Base-by-base conservation (phyloP, 2,797 vertebrate genomes). In the Remorina albescens region DNA sequence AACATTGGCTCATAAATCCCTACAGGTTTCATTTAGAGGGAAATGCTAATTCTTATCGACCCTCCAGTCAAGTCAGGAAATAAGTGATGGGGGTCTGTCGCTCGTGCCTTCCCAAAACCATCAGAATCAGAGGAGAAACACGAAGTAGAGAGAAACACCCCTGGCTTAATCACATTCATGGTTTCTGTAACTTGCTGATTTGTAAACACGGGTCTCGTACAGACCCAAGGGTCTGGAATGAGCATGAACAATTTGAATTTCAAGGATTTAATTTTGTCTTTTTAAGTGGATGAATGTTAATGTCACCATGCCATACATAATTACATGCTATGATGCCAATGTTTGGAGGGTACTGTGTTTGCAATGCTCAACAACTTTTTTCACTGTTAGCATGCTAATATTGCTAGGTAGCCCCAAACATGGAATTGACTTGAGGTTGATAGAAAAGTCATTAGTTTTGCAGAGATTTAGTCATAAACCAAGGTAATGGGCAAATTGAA, bases 31-130 rank as follows among this genome's bases (percentile, higher is more conserved):
- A 73, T 80, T 72, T 59, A 68, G 68, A 56, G 59, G 54, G 50
- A 64, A 75, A 87, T 87, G 86, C 56, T 84, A 87, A 92, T 86
- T 86, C 44, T 19, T 70, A 91, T 92, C 59, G 86, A 91, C 80
- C 75, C 64, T 58, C 46, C 10, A 66, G 80, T 79, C 76, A 72
- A 71, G 72, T 69, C 41, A 47, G 78, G 69, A 83, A 91, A 85
- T 88, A 86, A 88, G 78, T 76, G 76, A 88, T 80, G 63, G 83
- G 16, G 51, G 66, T 59, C 66, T 5, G 26, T 26, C 32, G 25
- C 58, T 32, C 68, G 73, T 68, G 70, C 76, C 58, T 76, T 60
- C 65, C 65, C 56, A 70, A 81, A 54, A 67, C 73, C 46, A 19
- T 67, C 55, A 59, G 44, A 50, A 11, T 55, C 64, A 67, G 59